Base-by-base conservation (phyloP, 1,140 invertebrate genomes). In the Phymorhynchus buccinoides region DNA sequence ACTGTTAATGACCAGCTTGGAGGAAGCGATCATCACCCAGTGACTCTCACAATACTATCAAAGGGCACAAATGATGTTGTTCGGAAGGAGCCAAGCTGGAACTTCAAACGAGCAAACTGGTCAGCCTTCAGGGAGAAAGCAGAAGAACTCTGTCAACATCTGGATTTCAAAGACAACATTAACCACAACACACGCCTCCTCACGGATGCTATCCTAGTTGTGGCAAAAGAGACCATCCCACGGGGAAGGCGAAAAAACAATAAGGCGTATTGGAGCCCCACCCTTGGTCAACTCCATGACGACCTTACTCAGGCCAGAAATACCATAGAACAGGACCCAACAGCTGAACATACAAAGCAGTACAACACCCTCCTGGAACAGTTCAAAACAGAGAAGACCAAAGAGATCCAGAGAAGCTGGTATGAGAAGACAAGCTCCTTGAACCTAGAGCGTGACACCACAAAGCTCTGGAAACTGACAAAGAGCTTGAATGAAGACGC, bases 41-140 rank as follows among this genome's bases (percentile, higher is more conserved):
- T 78, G 16, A 37, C 44, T 16, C 42, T 44, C 2, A 39, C 41
- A 78, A 9, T 78, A 2, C 75, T 41, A 18, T 42, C 3, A 78
- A 37, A 78, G 75, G n/a, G 22, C 75, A 39, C n/a, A 18, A 9
- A 37, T n/a, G 27, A 37, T 18, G 6, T 18, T 35, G 14, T 12
- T 16, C 18, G 75, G 27, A 78, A 78, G 44, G 75, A 78, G n/a
- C 22, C 75, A 18, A 78, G 75, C 75, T 78, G 75, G 75, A 78
- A 41, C 39, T 44, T 42, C 75, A 78, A 78, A n/a, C 41, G 44
- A n/a, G 39, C 37, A 39, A 27, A 78, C 75, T 78, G 75, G 41
- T n/a, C 37, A 4, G 44, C 41, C 39, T 78, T 78, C 39, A 6
- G n/a, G n/a, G 22, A 78, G 9, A 37, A 42, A 12, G 27, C 75